A percentile compares a stretch with the other conserved stretches of the same genome.
phyloP scores from a whole-genome alignment of 2,113 vertebrate genomes.

The Etheostoma cragini region DNA sequence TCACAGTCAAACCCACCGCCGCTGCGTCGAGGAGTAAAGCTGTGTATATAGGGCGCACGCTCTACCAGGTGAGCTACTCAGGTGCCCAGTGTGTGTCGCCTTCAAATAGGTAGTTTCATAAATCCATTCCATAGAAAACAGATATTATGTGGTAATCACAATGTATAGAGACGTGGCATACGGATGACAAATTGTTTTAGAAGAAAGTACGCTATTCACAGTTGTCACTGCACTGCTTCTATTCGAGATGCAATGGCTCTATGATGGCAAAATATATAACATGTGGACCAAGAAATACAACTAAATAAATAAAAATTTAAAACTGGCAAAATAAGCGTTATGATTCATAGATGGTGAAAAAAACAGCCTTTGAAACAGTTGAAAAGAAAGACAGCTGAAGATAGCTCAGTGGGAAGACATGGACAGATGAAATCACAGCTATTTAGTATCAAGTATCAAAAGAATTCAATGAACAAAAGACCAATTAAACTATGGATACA shows the following conservation, averaged over 20 bases:
- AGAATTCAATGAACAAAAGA: neutral
- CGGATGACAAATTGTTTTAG: neutral
- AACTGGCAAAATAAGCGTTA: constrained; percentile 19
- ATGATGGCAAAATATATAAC: neutral
- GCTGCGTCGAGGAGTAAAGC: too few relatives aligned
- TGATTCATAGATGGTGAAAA: constrained; percentile 37
- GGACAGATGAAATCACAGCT: constrained; percentile 38
- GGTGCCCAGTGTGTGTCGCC: neutral
- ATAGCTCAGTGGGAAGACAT: neutral
- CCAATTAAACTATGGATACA: constrained; percentile 2
- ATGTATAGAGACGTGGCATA: neutral
- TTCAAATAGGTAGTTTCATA: neutral
- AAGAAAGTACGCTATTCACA: neutral
- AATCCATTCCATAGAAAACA: neutral
- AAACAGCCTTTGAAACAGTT: constrained; percentile 37
- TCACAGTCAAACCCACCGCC: too few relatives aligned
- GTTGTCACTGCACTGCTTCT: neutral
- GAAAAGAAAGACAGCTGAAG: neutral
- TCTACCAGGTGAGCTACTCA: too few relatives aligned
- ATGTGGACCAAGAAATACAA: neutral
- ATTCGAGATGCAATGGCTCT: neutral
- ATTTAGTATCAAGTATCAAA: constrained; percentile 8
- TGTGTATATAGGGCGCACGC: too few relatives aligned
- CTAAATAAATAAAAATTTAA: constrained; percentile 2
- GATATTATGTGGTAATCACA: neutral